A percentile compares a stretch with the other conserved stretches of the same genome.
Conservation (phyloP, 2,888 invertebrate genomes). For the Scaptomyza tumidula region DNA sequence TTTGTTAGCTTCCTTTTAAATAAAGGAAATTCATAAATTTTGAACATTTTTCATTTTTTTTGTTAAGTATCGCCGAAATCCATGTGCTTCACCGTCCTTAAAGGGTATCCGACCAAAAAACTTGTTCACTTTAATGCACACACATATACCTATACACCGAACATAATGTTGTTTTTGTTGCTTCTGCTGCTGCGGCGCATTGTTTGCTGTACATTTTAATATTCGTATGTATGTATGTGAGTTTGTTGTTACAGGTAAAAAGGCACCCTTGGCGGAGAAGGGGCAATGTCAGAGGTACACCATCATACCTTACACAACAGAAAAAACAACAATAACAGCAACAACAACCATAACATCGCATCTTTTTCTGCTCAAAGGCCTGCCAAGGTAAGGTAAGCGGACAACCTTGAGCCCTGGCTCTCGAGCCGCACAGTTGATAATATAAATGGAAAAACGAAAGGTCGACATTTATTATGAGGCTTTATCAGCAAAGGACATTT, state of each 20-base stretch:
- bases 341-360: conserved; percentile 26
- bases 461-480: conserved; percentile 84
- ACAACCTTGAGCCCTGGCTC: conserved; percentile 31
- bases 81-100: background rate
- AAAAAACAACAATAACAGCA: conserved; percentile 15
- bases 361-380: conserved; percentile 35
- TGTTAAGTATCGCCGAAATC: background rate
- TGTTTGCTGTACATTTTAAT: conserved; percentile 79
- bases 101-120: conserved; percentile 17
- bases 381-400: conserved; percentile 31
- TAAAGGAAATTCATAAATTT: too few species aligned
- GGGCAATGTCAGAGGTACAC: conserved; percentile 17
- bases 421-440: conserved; percentile 73
- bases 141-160: conserved; percentile 4
- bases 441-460: conserved; percentile 85
- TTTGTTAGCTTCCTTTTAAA: too few species aligned
- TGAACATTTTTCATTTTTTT: too few species aligned
- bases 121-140: conserved; percentile 48
- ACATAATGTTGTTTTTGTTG: conserved; percentile 27
- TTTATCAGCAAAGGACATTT: conserved; percentile 84
- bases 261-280: conserved; percentile 23
- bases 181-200: conserved; percentile 35
- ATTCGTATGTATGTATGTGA: conserved; percentile 52
- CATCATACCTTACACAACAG: background rate
- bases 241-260: conserved; percentile 43